A percentile compares a stretch with the other conserved stretches of the same genome.
phyloP scores from a whole-genome alignment of 1,140 invertebrate genomes.

The Cylas formicarius region DNA sequence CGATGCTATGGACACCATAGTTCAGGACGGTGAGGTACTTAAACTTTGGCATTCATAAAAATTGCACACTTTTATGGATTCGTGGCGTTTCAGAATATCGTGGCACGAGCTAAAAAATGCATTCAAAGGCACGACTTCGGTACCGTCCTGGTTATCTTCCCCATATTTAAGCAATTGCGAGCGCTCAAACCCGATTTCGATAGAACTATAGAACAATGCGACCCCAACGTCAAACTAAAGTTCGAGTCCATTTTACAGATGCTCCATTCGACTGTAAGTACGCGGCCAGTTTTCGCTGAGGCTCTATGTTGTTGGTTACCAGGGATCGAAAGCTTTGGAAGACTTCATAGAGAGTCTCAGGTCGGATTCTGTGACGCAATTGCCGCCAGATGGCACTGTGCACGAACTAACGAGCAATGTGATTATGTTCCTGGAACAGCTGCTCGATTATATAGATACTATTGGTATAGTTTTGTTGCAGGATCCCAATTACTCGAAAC shows the following conservation, averaged over 20 bases:
- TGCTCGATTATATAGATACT: conserved; percentile 70
- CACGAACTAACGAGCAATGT: conserved; percentile 93
- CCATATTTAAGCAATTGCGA: conserved; percentile 75
- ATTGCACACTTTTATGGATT: not conserved
- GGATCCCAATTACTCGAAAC: conserved; percentile 52
- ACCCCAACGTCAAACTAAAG: conserved; percentile 61
- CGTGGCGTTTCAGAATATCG: conserved; percentile 62
- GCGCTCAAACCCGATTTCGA: conserved; percentile 80
- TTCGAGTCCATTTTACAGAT: conserved; percentile 67
- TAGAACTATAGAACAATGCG: conserved; percentile 65
- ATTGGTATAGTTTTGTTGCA: conserved; percentile 57
- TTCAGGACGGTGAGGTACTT: conserved; percentile 73
- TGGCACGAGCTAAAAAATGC: conserved; percentile 67
- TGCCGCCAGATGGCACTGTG: conserved; percentile 93
- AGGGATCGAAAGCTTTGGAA: conserved; percentile 84
- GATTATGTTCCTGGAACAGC: conserved; percentile 78
- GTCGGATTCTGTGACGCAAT: conserved; percentile 70
- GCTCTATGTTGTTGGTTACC: conserved; percentile 13
- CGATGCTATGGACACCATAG: conserved; percentile 76
- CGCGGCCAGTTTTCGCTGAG: conserved; percentile 1
- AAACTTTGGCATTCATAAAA: conserved; percentile 18
- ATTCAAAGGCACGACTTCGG: conserved; percentile 75
- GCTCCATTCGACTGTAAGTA: conserved; percentile 63
- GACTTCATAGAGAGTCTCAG: conserved; percentile 88
- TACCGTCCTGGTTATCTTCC: conserved; percentile 77